Evolutionary conservation across 2,888 invertebrate genomes (phyloP), one percentile per base, ranked within the genome.

Genomic region (Dynastes grantii): DNA sequence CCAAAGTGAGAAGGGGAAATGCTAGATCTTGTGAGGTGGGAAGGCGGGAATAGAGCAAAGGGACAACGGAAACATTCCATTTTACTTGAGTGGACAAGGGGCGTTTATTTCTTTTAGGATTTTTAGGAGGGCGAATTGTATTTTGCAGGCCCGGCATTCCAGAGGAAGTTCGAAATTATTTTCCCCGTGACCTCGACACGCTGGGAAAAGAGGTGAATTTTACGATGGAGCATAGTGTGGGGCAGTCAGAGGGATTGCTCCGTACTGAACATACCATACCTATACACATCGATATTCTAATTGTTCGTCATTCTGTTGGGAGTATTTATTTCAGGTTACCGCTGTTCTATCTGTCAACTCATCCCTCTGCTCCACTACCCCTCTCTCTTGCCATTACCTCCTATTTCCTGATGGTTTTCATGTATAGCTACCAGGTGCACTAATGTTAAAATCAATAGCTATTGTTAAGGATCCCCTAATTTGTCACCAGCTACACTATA

Each of bases 381-480:
- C 49, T 45, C 45, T 45, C 45, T 45, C 11, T 45, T 45, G 45
- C 70, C 16, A 16, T 55, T 29, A 32, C 70, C 55, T 37, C 70
- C 65, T 40, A 9, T 40, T 65, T 40, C 65, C 65, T 27, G 61
- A 27, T 68, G 68, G 27, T 68, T 45, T 70, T 37, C 70, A 53
- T 53, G 70, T 53, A 70, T 49, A 70, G 82, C 82, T 83, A 84
- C 82, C 83, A 84, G 83, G 85, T 85, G 83, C 82, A 83, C 84
- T 85, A 85, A 85, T 85, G 84, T 81, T 78, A 85, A 85, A 85
- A 85, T 85, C 85, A 83, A 85, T 85, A 84, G 32, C 76, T 81
- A 83, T 82, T 81, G 82, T 84, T 83, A 83, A 83, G 84, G 83
- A 83, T 84, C 82, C 82, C 82, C 85, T 67, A 85, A 85, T 85